Evolutionary conservation across 1,140 invertebrate genomes (phyloP).

Genomic region (Cyrtorhinus lividipennis): DNA sequence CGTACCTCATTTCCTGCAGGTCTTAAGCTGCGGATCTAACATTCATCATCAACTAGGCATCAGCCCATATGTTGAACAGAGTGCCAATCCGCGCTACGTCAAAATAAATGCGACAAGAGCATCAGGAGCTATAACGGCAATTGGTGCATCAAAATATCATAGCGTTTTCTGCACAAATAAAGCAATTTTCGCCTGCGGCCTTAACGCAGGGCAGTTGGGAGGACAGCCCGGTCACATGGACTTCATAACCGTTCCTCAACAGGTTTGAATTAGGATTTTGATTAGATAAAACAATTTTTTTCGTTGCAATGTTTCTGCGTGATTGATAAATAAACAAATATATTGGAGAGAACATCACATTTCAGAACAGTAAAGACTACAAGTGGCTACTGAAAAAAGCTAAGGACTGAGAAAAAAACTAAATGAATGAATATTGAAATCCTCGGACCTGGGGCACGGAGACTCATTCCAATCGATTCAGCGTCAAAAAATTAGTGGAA

Average conservation of each 20-base stretch:
- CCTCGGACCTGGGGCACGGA: too few species aligned
- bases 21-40: slow-evolving; percentile 51
- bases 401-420: too few species aligned
- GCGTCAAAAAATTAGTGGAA: too few species aligned
- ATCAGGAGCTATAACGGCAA: slow-evolving; percentile 31
- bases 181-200: slow-evolving; percentile 48
- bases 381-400: too few species aligned
- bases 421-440: too few species aligned
- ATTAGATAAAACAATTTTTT: not conserved
- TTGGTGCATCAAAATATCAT: slow-evolving; percentile 47
- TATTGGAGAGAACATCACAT: too few species aligned
- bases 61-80: slow-evolving; percentile 26
- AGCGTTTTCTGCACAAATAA: slow-evolving; percentile 46
- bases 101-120: slow-evolving; percentile 30
- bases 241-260: slow-evolving; percentile 30
- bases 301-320: too few species aligned
- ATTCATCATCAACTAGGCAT: slow-evolving; percentile 46
- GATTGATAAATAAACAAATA: too few species aligned
- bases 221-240: slow-evolving; percentile 25
- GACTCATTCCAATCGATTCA: too few species aligned
- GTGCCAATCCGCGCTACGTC: slow-evolving; percentile 32
- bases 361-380: too few species aligned
- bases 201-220: slow-evolving; percentile 59
- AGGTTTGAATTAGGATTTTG: slow-evolving; percentile 27
- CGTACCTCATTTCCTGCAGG: slow-evolving; percentile 28